Conservation (phyloP, 2,888 invertebrate species). For the Scaptomyza parva region DNA sequence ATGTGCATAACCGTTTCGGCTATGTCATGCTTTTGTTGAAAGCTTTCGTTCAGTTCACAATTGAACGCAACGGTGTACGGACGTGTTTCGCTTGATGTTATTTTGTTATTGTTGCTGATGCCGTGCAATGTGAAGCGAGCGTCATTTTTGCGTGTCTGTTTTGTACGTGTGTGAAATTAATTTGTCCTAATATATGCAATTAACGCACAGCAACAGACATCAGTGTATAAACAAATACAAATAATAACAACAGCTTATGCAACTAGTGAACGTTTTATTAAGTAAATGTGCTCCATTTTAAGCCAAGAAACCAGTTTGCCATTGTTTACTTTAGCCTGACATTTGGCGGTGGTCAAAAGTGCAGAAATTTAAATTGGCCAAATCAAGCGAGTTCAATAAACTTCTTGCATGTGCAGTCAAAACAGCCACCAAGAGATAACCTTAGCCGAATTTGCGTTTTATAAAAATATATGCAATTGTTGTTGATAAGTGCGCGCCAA, state of each 20-base stretch:
- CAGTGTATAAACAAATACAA: conserved; percentile 28
- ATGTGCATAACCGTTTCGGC: conserved; percentile 44
- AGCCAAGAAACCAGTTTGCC: conserved; percentile 64
- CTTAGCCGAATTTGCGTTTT: conserved; percentile 31
- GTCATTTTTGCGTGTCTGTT: conserved; percentile 38
- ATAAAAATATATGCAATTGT: conserved; percentile 24
- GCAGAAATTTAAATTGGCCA: conserved; percentile 61
- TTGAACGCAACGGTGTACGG: conserved; percentile 37
- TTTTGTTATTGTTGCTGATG: conserved; percentile 6
- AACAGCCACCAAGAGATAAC: conserved; percentile 50
- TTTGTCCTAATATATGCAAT: conserved; percentile 51
- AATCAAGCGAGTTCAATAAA: conserved; percentile 68
- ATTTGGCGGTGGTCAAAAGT: conserved; percentile 55
- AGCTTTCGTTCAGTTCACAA: conserved; percentile 50
- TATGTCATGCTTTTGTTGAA: conserved; percentile 7
- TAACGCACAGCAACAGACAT: conserved; percentile 32
- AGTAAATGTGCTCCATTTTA: conserved; percentile 57
- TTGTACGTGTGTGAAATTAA: conserved; percentile 59
- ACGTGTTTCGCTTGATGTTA: conserved; percentile 37
- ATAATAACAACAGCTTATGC: conserved; percentile 53
- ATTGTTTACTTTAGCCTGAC: conserved; percentile 46
- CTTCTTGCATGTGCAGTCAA: conserved; percentile 38
- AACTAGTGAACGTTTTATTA: conserved; percentile 25
- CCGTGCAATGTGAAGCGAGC: conserved; percentile 27
- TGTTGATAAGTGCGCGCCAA: conserved; percentile 43